Conservation (phyloP, 1,140 invertebrate genomes). For the Homarus americanus region DNA sequence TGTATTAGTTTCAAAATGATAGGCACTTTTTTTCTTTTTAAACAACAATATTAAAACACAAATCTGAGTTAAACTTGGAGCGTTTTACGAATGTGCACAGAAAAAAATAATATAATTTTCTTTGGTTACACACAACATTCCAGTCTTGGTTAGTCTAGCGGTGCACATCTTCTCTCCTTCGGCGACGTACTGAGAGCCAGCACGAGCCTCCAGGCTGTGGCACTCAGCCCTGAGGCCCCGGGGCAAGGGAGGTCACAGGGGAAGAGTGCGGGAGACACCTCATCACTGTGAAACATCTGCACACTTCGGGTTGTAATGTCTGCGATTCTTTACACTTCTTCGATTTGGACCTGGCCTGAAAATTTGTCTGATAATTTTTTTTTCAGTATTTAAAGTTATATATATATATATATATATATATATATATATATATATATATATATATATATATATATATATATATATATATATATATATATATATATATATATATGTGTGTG, state of each 20-base stretch:
- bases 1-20: neutral
- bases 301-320: conserved; percentile 47
- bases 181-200: neutral
- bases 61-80: neutral
- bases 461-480: conserved; percentile 61
- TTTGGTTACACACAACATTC: neutral
- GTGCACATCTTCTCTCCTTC: conserved; percentile 25
- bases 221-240: conserved; percentile 4
- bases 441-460: conserved; percentile 64
- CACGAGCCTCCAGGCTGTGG: neutral
- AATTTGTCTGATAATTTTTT: neutral
- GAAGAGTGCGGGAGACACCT: conserved; percentile 48
- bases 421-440: conserved; percentile 65
- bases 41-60: neutral
- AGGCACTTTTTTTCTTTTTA: neutral
- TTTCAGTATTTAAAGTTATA: neutral
- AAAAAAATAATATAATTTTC: neutral
- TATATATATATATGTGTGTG: conserved; percentile 16
- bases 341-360: neutral
- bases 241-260: conserved; percentile 45
- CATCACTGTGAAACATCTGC: conserved; percentile 61
- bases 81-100: neutral
- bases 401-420: conserved; percentile 49
- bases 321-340: conserved; percentile 42
- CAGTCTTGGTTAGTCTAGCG: neutral